phyloP scores from a whole-genome alignment of 2,797 vertebrate species.

The Sternarchorhynchus goeldii region DNA sequence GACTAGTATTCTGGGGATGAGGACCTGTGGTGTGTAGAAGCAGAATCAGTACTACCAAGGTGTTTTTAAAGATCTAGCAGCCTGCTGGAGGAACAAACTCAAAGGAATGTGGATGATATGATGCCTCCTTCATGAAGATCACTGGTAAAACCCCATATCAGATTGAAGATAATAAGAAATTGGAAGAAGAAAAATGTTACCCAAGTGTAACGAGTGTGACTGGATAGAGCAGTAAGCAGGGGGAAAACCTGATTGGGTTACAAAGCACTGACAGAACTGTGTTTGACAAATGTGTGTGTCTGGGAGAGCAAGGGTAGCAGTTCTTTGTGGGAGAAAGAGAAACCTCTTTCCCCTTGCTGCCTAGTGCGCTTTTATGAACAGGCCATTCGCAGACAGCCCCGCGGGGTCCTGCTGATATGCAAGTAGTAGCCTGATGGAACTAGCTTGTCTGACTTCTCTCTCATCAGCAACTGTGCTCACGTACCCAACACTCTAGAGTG shows the following conservation, averaged over 20 bases:
- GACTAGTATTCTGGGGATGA: too few species aligned
- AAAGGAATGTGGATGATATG: too few species aligned
- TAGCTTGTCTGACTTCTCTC: not conserved
- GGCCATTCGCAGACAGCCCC: not conserved
- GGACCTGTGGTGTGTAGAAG: too few species aligned
- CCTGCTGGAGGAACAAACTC: too few species aligned
- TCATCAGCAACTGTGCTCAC: constrained; percentile 15
- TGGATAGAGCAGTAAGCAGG: constrained; percentile 3
- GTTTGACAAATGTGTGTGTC: not conserved
- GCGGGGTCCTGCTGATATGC: not conserved
- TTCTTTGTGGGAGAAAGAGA: not conserved
- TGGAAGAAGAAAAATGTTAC: not conserved
- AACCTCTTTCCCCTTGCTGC: not conserved
- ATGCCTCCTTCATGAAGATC: too few species aligned
- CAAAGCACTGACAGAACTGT: constrained; percentile 22
- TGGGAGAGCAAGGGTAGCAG: not conserved
- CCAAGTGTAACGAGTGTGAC: constrained; percentile 29
- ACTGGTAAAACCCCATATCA: too few species aligned
- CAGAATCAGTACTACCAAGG: too few species aligned
- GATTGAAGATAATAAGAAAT: not conserved
- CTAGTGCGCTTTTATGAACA: not conserved
- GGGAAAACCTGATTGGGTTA: constrained; percentile 12
- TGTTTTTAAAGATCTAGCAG: too few species aligned
- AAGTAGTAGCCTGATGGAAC: not conserved
- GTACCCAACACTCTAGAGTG: not conserved